Evolutionary conservation across 2,113 vertebrate species (phyloP).

Genomic region (Melanocharis versteri): DNA sequence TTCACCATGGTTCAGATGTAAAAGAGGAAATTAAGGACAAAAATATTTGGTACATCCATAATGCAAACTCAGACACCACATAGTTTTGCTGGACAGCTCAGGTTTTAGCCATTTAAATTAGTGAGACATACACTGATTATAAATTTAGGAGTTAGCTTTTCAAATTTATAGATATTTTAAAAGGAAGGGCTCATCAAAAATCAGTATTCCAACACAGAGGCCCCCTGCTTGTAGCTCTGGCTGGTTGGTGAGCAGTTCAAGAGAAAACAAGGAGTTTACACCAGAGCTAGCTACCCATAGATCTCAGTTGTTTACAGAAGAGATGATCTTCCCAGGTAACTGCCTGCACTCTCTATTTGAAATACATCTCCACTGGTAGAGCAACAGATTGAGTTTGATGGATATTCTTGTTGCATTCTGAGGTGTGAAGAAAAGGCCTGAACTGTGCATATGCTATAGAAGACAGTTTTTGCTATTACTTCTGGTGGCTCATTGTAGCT

Average conservation of each 20-base stretch:
- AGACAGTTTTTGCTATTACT: conserved; percentile 72
- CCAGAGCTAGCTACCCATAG: neutral
- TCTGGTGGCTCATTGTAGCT: conserved; percentile 69
- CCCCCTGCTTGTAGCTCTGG: neutral
- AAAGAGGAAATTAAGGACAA: neutral
- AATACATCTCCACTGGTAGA: conserved; percentile 59
- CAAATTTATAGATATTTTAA: conserved; percentile 1
- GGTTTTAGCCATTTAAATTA: neutral
- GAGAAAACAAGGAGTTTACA: conserved; percentile 21
- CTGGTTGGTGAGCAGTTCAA: conserved; percentile 25
- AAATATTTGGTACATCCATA: neutral
- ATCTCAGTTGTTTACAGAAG: neutral
- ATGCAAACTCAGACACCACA: neutral
- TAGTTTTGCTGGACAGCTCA: neutral
- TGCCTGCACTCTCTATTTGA: conserved; percentile 30
- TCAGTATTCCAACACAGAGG: neutral
- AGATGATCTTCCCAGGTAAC: conserved; percentile 58
- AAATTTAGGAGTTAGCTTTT: neutral
- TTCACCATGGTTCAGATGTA: neutral
- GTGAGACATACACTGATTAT: neutral
- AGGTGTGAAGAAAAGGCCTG: conserved; percentile 77
- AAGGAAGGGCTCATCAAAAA: neutral
- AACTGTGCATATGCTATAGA: conserved; percentile 73
- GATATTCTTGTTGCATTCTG: conserved; percentile 70
- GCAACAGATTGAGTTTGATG: conserved; percentile 75